Percentiles rank a stretch among this genome's conserved stretches.
Evolutionary conservation across 2,888 invertebrate species (phyloP).

Genomic region (Apotomis capreana): DNA sequence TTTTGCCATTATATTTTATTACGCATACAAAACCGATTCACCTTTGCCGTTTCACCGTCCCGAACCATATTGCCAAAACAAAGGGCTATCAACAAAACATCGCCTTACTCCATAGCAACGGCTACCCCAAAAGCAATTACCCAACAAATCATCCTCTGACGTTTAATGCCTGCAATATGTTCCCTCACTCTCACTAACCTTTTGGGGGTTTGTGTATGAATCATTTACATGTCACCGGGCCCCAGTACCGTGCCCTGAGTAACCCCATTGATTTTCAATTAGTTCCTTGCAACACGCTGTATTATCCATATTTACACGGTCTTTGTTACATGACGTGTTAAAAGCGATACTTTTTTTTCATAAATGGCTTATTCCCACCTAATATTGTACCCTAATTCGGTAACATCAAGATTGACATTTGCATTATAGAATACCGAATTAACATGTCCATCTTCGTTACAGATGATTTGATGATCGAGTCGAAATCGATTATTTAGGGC

Average conservation of each 20-base stretch:
- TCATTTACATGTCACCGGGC: constrained; percentile 76
- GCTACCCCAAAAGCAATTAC: constrained; percentile 78
- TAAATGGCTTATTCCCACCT: constrained; percentile 36
- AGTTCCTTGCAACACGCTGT: constrained; percentile 75
- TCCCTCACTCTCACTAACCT: constrained; percentile 63
- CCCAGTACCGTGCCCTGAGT: constrained; percentile 60
- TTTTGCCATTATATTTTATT: background rate
- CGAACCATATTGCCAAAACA: constrained; percentile 64
- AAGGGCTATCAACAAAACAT: constrained; percentile 75
- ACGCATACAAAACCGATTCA: constrained; percentile 9
- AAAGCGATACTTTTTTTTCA: constrained; percentile 53
- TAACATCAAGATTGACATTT: constrained; percentile 53
- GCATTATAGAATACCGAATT: constrained; percentile 58
- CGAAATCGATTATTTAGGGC: constrained; percentile 76
- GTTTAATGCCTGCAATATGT: constrained; percentile 81
- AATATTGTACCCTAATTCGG: constrained; percentile 54
- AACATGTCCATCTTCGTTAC: constrained; percentile 79
- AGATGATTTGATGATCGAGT: constrained; percentile 79
- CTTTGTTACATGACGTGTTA: constrained; percentile 71
- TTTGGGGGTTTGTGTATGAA: constrained; percentile 67
- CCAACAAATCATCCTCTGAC: constrained; percentile 82
- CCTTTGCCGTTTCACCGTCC: constrained; percentile 38
- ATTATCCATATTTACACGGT: constrained; percentile 81
- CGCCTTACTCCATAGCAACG: constrained; percentile 65
- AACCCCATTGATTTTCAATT: constrained; percentile 81